phyloP scores from a whole-genome alignment of 2,888 invertebrate species.

The Schrankia costaestrigalis region DNA sequence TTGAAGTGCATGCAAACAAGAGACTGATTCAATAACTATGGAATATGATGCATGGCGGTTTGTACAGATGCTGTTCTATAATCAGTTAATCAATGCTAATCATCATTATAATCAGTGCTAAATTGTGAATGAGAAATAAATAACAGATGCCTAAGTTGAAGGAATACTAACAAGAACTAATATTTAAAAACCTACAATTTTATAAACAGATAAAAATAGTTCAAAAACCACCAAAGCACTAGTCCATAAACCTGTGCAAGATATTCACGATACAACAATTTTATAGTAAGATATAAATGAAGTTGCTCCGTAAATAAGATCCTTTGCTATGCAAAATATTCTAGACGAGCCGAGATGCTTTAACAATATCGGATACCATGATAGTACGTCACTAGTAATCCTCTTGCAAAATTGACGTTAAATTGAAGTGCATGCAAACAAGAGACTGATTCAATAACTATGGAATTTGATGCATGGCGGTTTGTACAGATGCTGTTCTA shows the following conservation, averaged over 20 bases:
- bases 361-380: constrained; percentile 18
- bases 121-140: no score
- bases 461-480: constrained; percentile 24
- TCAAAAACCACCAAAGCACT: no score
- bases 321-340: constrained; percentile 24
- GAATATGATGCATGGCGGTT: constrained; percentile 24
- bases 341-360: constrained; percentile 20
- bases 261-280: no score
- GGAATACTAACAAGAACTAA: no score
- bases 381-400: constrained; percentile 31
- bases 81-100: no score
- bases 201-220: no score
- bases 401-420: constrained; percentile 41
- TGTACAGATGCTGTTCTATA: constrained; percentile 14
- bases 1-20: constrained; percentile 43
- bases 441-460: constrained; percentile 38
- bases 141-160: no score
- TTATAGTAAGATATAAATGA: no score
- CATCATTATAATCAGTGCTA: no score
- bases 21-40: constrained; percentile 36
- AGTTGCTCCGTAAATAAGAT: constrained; percentile 8
- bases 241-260: no score
- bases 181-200: no score
- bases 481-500: constrained; percentile 14
- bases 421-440: constrained; percentile 44